A percentile compares a stretch with the other conserved stretches of the same genome.
Conservation (phyloP, 2,797 vertebrate genomes). For the Diceros bicornis region DNA sequence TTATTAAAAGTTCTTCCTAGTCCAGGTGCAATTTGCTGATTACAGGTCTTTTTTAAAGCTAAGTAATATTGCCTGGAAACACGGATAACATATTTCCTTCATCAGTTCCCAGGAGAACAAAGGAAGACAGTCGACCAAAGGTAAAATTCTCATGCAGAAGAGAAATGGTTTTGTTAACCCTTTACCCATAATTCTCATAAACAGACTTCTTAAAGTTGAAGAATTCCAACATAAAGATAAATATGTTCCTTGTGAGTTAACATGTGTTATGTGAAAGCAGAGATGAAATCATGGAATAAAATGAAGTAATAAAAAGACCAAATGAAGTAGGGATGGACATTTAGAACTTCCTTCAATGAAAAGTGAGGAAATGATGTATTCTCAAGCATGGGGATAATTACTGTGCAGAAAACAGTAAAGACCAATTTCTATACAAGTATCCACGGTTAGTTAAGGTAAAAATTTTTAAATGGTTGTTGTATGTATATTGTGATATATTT, state of each 20-base stretch:
- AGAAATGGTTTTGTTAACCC: neutral
- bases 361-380: neutral
- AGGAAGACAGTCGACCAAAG: neutral
- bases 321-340: neutral
- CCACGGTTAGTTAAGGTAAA: neutral
- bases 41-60: neutral
- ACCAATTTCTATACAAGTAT: neutral
- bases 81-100: neutral
- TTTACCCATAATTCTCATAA: neutral
- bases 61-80: neutral
- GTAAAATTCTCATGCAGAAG: conserved; percentile 12
- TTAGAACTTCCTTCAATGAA: neutral
- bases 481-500: neutral
- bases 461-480: neutral
- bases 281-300: neutral
- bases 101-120: neutral
- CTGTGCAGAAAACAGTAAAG: neutral
- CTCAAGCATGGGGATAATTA: neutral
- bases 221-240: neutral
- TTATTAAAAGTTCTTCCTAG: neutral
- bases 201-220: neutral
- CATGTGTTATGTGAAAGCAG: neutral
- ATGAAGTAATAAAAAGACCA: neutral
- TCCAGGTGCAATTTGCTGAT: conserved; percentile 14
- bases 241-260: neutral